phyloP scores from a whole-genome alignment of 2,888 invertebrate species.

The Poecilus cupreus region DNA sequence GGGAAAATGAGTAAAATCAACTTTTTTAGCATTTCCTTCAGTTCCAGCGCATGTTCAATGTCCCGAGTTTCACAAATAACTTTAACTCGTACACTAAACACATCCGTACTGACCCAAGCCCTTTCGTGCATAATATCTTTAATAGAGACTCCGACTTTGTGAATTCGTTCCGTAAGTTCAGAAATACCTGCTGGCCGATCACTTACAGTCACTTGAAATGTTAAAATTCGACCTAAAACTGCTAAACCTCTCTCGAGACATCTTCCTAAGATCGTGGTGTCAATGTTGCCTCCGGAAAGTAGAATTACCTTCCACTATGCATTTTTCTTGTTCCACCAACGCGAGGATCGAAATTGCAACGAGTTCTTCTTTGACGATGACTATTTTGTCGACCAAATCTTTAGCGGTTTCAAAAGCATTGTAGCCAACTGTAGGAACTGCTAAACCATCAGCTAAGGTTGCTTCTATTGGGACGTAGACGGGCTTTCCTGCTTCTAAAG shows the following conservation, averaged over 20 bases:
- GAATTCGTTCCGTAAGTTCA: constrained; percentile 83
- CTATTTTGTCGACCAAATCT: constrained; percentile 84
- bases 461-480: constrained; percentile 80
- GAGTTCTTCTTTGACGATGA: constrained; percentile 88
- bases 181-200: constrained; percentile 89
- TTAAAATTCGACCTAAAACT: constrained; percentile 83
- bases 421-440: constrained; percentile 90
- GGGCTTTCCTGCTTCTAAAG: constrained; percentile 82
- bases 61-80: constrained; percentile 95
- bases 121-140: constrained; percentile 95
- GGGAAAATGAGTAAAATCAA: constrained; percentile 73
- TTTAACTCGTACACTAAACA: constrained; percentile 86
- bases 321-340: constrained; percentile 88
- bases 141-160: constrained; percentile 85
- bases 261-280: constrained; percentile 88
- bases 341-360: constrained; percentile 88
- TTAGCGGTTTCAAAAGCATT: constrained; percentile 87
- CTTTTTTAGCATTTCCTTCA: constrained; percentile 76
- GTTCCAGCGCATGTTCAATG: constrained; percentile 81
- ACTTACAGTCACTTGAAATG: constrained; percentile 83
- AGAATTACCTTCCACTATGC: constrained; percentile 91
- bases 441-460: constrained; percentile 91
- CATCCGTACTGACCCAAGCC: constrained; percentile 90
- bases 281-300: constrained; percentile 91
- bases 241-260: constrained; percentile 89